Conservation (phyloP, 2,797 vertebrate genomes). For the Microchirus variegatus region DNA sequence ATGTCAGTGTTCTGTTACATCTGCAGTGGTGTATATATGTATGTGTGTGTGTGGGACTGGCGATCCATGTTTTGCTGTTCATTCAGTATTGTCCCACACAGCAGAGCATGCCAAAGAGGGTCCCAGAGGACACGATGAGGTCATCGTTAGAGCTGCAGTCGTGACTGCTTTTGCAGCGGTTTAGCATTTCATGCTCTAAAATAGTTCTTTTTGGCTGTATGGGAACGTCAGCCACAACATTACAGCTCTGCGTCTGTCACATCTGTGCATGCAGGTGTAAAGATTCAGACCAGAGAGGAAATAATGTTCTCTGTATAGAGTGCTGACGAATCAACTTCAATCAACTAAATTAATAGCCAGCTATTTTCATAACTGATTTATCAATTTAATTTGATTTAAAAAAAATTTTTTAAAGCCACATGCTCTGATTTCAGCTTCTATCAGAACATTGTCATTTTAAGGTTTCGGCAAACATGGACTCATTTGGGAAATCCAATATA, state of each 20-base stretch:
- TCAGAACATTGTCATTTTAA: no score
- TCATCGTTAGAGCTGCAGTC: conserved; percentile 67
- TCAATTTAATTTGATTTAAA: no score
- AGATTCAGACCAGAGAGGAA: conserved; percentile 1
- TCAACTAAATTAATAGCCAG: no score
- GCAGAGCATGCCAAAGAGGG: conserved; percentile 66
- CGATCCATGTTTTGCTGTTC: conserved; percentile 72
- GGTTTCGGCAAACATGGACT: no score
- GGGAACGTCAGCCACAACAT: conserved; percentile 51
- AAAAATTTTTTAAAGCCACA: no score
- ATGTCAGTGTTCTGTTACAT: conserved; percentile 76
- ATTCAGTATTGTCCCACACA: conserved; percentile 72
- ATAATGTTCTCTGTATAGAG: background rate
- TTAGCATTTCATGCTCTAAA: conserved; percentile 73
- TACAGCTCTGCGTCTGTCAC: conserved; percentile 19
- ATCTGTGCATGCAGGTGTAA: conserved; percentile 31
- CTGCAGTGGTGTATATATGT: conserved; percentile 49
- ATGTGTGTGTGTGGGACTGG: conserved; percentile 43
- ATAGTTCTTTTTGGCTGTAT: conserved; percentile 64
- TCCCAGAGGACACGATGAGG: conserved; percentile 70
- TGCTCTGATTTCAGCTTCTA: no score
- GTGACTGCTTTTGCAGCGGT: conserved; percentile 64
- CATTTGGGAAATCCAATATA: no score
- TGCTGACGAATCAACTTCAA: background rate
- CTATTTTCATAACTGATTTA: no score